A percentile compares a stretch with the other conserved stretches of the same genome.
phyloP scores from a whole-genome alignment of 37 sponge, comb jelly and placozoan species.

The Diacarnus erythraeanus region DNA sequence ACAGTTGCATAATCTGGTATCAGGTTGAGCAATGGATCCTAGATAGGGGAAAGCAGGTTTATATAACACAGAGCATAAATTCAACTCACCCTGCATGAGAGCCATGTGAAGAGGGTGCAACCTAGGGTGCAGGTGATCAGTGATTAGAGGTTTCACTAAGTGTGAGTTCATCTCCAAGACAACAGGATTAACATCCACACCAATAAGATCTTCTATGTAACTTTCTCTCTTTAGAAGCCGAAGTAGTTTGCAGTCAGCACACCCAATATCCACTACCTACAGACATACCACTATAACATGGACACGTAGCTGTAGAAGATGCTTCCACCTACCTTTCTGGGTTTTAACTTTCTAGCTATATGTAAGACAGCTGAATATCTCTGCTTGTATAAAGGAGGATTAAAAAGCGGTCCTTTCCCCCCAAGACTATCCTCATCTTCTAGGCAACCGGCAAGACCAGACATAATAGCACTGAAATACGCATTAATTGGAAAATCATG shows the following conservation, averaged over 20 bases:
- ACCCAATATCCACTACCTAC: conserved; percentile 89
- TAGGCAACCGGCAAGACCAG: neutral
- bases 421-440: neutral
- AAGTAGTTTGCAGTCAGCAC: conserved; percentile 77
- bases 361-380: conserved; percentile 72
- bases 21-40: conserved; percentile 77
- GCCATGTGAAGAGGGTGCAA: conserved; percentile 55
- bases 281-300: neutral
- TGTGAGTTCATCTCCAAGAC: conserved; percentile 41
- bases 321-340: conserved; percentile 60
- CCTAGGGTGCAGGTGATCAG: conserved; percentile 66
- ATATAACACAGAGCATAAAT: neutral
- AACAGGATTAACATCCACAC: conserved; percentile 79
- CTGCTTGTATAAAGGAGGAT: conserved; percentile 87
- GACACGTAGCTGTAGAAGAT: too few relatives aligned
- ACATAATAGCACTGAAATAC: too few relatives aligned
- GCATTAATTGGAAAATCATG: too few relatives aligned
- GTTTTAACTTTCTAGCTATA: conserved; percentile 20
- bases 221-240: conserved; percentile 34
- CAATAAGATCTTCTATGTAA: conserved; percentile 67
- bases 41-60: neutral
- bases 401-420: conserved; percentile 48
- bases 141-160: conserved; percentile 59
- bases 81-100: conserved; percentile 61
- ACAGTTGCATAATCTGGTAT: conserved; percentile 67